phyloP scores from a whole-genome alignment of 2,888 invertebrate species.

The Mesorhabditis sp. region DNA sequence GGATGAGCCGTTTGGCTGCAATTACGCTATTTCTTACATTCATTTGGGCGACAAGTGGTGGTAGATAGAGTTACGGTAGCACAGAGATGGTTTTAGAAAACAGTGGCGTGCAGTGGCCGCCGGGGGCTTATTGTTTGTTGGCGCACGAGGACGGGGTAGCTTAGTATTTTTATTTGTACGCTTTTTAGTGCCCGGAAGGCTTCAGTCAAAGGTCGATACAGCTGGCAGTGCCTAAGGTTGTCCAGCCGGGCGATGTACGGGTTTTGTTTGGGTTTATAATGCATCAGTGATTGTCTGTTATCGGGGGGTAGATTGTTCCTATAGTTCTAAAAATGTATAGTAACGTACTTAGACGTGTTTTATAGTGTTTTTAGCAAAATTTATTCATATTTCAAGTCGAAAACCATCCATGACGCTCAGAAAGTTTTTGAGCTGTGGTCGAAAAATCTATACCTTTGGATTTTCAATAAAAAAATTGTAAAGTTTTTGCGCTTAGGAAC shows the following conservation, averaged over 20 bases:
- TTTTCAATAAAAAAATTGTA: too few relatives aligned
- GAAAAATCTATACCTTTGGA: too few relatives aligned
- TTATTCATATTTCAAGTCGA: too few relatives aligned
- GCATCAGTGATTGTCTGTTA: not conserved
- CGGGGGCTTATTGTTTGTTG: slow-evolving; percentile 1
- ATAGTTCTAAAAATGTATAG: slow-evolving; percentile 3
- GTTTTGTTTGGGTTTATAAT: not conserved
- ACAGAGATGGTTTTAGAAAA: not conserved
- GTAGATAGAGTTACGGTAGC: too few relatives aligned
- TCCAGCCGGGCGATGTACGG: slow-evolving; percentile 1
- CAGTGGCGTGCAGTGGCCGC: not conserved
- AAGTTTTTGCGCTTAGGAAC: too few relatives aligned
- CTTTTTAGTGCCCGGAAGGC: not conserved
- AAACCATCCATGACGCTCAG: too few relatives aligned
- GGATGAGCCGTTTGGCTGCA: too few relatives aligned
- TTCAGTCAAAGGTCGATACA: not conserved
- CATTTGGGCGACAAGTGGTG: too few relatives aligned
- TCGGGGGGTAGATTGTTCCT: not conserved
- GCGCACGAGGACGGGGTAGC: slow-evolving; percentile 3
- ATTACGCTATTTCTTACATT: too few relatives aligned
- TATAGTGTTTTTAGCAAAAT: too few relatives aligned
- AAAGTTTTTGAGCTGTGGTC: too few relatives aligned
- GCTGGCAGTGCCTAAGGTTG: not conserved
- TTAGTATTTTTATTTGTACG: not conserved
- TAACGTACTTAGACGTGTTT: not conserved